Base-by-base conservation (phyloP, 2,113 vertebrate species). In the Python bivittatus region DNA sequence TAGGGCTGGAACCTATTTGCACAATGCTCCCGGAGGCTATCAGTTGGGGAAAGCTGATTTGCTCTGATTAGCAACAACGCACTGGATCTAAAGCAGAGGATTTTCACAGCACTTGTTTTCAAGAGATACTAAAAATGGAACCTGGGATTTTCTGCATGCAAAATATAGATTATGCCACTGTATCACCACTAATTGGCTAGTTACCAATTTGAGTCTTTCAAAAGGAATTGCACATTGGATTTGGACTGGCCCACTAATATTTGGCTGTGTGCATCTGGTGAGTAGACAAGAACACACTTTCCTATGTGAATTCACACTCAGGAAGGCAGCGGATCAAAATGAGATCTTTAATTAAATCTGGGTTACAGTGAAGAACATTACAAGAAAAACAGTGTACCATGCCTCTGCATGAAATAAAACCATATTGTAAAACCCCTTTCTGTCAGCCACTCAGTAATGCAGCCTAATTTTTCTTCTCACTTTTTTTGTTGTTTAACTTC, bases 311-410 rank as follows among this genome's bases (percentile, higher is more conserved):
- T 44, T 83, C 2, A 2, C 29, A 38, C 6, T 54, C 29, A 64
- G 57, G 88, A 44, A 60, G 25, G 29, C 17, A 56, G 33, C n/a
- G 1, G 22, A 56, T 33, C 52, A 56, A 42, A 90, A 83, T 79
- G 68, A 13, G 8, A 42, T 33, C n/a, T 57, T 44, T 60, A 58
- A 52, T 23, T 90, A 72, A 90, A 79, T n/a, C n/a, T 52, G 48
- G 53, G 48, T 72, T 90, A 38, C 5, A 72, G 33, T n/a, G 48
- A 54, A 68, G 17, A 89, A 89, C 52, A 25, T 90, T 54, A 90
- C 6, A 27, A 8, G n/a, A 23, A 79, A 27, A 52, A n/a, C 27
- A 54, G 20, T 91, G 92, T 92, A 94, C 92, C 93, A 94, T 88
- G 53, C 44, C 56, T 83, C 15, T 1, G 4, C 89, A 60, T 72